Base-by-base conservation (phyloP, 2,797 vertebrate genomes). In the Myotis findleyi region DNA sequence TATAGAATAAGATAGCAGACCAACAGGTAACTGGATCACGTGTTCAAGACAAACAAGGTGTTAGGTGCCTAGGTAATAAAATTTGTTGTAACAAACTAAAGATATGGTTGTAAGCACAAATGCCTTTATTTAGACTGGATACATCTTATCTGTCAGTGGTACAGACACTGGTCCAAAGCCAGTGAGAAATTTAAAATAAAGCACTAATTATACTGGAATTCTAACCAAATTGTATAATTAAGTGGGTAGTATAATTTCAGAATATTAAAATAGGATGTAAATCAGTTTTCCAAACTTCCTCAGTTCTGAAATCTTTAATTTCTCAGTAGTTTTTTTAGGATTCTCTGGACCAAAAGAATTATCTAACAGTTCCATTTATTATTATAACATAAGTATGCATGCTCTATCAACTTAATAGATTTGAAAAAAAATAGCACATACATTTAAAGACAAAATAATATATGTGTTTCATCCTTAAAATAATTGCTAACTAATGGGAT, bases 161-260 rank as follows among this genome's bases (percentile, higher is more conserved):
- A 36, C 23, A 55, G 47, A 64, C 7, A 55, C 2, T 87, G 51
- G 57, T 33, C 36, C 12, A 77, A 18, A 81, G 7, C 14, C 20
- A 23, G 75, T 76, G 72, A 80, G 44, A 88, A 75, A 80, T 64
- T 59, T 53, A 84, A 91, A 80, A 55, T 73, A 59, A 87, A 96
- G 51, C 25, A 38, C 49, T 41, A 55, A 69, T 87, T 55, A 83
- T 7, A 30, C 55, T 82, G 66, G 23, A 49, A 75, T 30, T 87
- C 21, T 84, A 91, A 59, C 3, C 59, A 62, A 73, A 36, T 9
- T 88, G 1, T 57, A 13, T 71, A 80, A 62, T 18, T 68, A 80
- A 83, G 2, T 38, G 57, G 18, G 6, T 27, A 73, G n/a, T n/a
- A 84, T 25, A 85, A 91, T 76, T 85, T 91, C 33, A 69, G 66